A percentile compares a stretch with the other conserved stretches of the same genome.
These are phyloP conservation scores for Dysmachus trigonus DNA, from an alignment of 2,888 invertebrate genomes.

Conservation along the genomic window DNA sequence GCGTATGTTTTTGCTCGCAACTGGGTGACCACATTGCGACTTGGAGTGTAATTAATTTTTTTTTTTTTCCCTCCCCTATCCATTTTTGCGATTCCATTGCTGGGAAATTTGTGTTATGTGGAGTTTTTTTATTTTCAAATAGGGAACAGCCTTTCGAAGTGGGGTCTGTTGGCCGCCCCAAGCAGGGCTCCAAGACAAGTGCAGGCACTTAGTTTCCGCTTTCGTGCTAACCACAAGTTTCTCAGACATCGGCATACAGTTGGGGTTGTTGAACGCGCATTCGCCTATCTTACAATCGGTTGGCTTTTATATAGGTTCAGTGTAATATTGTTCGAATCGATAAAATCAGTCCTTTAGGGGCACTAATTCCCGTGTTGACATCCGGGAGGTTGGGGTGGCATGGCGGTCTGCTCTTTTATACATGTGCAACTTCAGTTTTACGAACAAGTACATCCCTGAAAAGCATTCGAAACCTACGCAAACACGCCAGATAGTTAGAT, in stretches of 20 bases:
- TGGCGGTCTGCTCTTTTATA: background rate
- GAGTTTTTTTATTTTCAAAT: background rate
- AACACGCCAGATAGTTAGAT: background rate
- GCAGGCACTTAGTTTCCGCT: background rate
- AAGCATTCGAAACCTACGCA: background rate
- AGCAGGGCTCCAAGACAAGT: background rate
- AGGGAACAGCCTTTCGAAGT: background rate
- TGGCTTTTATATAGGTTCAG: background rate
- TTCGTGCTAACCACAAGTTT: slow-evolving; percentile 31
- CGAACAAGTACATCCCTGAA: background rate
- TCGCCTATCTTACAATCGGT: slow-evolving; percentile 4
- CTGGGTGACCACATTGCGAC: background rate
- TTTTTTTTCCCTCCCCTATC: background rate
- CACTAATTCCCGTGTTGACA: background rate
- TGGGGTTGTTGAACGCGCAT: slow-evolving; percentile 27
- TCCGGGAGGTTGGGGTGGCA: background rate
- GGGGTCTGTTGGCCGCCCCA: background rate
- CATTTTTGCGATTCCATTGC: background rate
- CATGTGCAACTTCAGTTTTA: background rate
- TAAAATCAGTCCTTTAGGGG: background rate
- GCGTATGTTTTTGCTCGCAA: background rate
- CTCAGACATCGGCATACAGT: background rate
- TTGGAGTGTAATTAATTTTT: background rate
- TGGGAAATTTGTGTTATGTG: background rate
- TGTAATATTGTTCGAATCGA: slow-evolving; percentile 12